Evolutionary conservation across 2,888 invertebrate species (phyloP).

Genomic region (Drosophila silvestris): DNA sequence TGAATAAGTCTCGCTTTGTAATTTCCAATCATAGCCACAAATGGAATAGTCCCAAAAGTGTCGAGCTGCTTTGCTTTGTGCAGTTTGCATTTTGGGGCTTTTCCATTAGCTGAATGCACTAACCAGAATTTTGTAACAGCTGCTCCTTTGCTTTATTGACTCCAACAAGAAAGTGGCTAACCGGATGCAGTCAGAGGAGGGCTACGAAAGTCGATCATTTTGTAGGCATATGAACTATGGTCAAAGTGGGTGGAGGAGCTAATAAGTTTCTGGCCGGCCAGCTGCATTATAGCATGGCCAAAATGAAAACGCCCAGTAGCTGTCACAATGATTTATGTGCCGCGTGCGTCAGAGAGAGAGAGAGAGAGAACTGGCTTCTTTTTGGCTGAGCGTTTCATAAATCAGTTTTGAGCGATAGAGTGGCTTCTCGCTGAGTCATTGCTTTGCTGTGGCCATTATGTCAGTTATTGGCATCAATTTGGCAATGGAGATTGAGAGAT

Average conservation of each 20-base stretch:
- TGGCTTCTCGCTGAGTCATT: conserved; percentile 38
- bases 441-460: conserved; percentile 56
- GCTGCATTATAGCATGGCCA: conserved; percentile 28
- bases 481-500: conserved; percentile 57
- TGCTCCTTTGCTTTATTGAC: conserved; percentile 18
- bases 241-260: not conserved
- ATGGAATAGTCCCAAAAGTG: not conserved
- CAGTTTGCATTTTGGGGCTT: not conserved
- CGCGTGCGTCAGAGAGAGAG: conserved; percentile 30
- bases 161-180: conserved; percentile 11
- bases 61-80: not conserved
- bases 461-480: conserved; percentile 55
- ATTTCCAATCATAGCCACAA: not conserved
- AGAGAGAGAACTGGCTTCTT: not conserved
- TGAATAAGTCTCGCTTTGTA: not conserved
- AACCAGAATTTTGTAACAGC: conserved; percentile 9
- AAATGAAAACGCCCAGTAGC: conserved; percentile 73
- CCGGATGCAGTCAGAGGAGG: conserved; percentile 25
- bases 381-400: conserved; percentile 41
- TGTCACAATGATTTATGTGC: conserved; percentile 71
- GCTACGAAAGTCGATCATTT: conserved; percentile 19
- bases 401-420: conserved; percentile 34
- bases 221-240: not conserved
- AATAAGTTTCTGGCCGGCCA: conserved; percentile 29
- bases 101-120: conserved; percentile 1